Evolutionary conservation across 2,113 vertebrate genomes (phyloP).

Genomic region (Ochotona curzoniae): DNA sequence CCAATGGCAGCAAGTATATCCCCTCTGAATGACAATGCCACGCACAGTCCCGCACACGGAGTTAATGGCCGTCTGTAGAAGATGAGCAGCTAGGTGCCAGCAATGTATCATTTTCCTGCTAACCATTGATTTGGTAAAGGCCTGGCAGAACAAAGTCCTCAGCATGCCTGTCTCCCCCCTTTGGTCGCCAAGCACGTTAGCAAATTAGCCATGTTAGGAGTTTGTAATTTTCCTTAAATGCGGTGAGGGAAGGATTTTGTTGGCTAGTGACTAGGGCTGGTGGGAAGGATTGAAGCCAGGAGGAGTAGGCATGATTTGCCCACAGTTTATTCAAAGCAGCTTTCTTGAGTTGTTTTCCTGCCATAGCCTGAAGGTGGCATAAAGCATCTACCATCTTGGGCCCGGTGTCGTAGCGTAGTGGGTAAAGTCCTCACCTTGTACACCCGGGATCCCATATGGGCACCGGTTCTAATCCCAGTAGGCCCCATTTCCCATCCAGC

Average conservation of each 20-base stretch:
- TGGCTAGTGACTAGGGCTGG: not conserved
- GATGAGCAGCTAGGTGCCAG: conserved; percentile 51
- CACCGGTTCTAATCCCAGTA: too few species aligned
- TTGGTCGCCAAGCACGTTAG: conserved; percentile 19
- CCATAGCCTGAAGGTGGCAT: not conserved
- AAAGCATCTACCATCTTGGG: not conserved
- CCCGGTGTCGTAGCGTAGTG: too few species aligned
- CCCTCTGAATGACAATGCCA: conserved; percentile 63
- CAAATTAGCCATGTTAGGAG: conserved; percentile 51
- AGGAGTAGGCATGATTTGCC: not conserved
- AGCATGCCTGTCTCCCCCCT: conserved; percentile 20
- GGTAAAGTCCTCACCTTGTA: too few species aligned
- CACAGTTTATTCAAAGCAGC: not conserved
- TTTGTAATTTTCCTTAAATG: conserved; percentile 46
- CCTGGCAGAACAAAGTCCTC: conserved; percentile 63
- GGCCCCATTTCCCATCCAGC: too few species aligned
- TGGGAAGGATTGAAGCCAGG: not conserved
- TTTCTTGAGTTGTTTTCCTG: not conserved
- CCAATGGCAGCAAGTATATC: conserved; percentile 65
- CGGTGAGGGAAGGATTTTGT: not conserved
- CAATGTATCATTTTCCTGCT: conserved; percentile 59
- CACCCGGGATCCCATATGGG: too few species aligned
- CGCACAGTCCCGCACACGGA: not conserved
- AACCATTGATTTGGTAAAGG: conserved; percentile 57
- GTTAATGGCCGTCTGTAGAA: conserved; percentile 68